These are phyloP conservation scores for Byasa hedistus DNA, from an alignment of 2,888 invertebrate species.

Conservation along the genomic window DNA sequence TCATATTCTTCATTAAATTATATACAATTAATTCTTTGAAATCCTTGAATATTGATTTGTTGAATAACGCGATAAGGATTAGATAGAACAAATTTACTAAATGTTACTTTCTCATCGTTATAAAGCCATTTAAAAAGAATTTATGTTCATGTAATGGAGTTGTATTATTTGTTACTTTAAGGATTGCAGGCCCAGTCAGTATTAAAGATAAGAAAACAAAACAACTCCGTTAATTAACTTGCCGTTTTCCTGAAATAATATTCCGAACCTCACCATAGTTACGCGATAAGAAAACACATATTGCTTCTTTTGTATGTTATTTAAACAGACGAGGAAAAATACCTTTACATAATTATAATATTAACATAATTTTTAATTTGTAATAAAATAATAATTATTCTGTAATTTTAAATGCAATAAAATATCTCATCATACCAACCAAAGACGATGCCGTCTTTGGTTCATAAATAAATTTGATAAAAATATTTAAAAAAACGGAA, in stretches of 20 bases:
- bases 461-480: neutral
- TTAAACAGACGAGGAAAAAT: slow-evolving; percentile 13
- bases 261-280: slow-evolving; percentile 11
- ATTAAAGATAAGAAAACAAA: slow-evolving; percentile 22
- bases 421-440: too few relatives aligned
- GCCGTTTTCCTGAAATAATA: slow-evolving; percentile 29
- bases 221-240: slow-evolving; percentile 28
- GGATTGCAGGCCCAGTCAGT: slow-evolving; percentile 1
- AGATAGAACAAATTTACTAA: too few relatives aligned
- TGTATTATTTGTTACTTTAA: neutral
- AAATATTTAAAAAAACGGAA: neutral
- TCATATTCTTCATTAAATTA: neutral
- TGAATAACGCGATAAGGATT: too few relatives aligned
- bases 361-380: neutral
- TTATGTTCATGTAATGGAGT: neutral
- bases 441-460: too few relatives aligned
- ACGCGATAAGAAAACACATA: slow-evolving; percentile 23
- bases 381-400: neutral
- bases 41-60: too few relatives aligned
- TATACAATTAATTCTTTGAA: too few relatives aligned
- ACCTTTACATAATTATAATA: too few relatives aligned
- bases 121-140: too few relatives aligned
- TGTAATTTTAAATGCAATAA: too few relatives aligned
- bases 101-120: too few relatives aligned
- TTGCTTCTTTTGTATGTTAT: neutral